phyloP scores from a whole-genome alignment of 1,140 invertebrate species.

The Teleogryllus occipitalis region DNA sequence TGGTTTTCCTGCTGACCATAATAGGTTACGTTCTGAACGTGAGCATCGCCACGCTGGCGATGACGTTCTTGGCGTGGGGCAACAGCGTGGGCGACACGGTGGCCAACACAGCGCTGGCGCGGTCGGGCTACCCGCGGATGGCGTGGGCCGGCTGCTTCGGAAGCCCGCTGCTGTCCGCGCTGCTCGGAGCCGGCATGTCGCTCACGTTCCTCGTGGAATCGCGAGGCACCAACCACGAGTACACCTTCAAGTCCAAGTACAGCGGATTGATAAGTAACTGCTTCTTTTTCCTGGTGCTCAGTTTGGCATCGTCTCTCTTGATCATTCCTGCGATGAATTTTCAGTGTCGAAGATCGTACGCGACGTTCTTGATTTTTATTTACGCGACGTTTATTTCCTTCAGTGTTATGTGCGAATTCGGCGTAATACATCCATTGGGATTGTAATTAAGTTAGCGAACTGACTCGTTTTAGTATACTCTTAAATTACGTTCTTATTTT shows the following conservation, averaged over 20 bases:
- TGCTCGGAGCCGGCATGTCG: background rate
- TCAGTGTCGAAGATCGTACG: background rate
- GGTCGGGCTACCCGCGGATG: constrained; percentile 56
- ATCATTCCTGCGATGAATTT: background rate
- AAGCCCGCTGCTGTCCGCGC: constrained; percentile 49
- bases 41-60: constrained; percentile 55
- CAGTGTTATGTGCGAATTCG: background rate
- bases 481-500: too few relatives aligned
- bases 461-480: too few relatives aligned
- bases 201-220: background rate
- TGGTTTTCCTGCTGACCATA: constrained; percentile 52
- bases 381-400: background rate
- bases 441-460: too few relatives aligned
- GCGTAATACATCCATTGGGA: background rate
- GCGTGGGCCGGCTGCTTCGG: constrained; percentile 63
- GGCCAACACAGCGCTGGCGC: constrained; percentile 53
- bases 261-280: background rate
- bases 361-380: background rate
- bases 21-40: constrained; percentile 52
- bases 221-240: background rate
- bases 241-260: background rate
- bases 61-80: constrained; percentile 63
- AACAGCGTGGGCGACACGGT: constrained; percentile 63
- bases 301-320: background rate
- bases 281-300: background rate